Evolutionary conservation across 2,797 vertebrate species (phyloP), one percentile per base, ranked within the genome.

Genomic region (Halcyon leucocephala): DNA sequence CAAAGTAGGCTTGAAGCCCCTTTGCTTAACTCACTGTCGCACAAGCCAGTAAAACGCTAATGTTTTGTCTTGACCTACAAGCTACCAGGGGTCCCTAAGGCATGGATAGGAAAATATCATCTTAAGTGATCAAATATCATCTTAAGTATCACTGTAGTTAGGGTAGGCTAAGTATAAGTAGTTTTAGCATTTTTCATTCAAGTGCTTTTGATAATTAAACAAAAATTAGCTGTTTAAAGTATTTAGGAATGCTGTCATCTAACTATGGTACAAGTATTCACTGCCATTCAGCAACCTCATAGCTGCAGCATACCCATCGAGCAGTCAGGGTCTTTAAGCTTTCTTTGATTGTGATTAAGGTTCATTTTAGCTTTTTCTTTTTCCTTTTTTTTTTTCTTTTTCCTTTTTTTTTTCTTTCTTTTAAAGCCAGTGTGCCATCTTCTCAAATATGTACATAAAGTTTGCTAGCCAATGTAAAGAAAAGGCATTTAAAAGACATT

Each of bases 1-100:
- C 99, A 98, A 99, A 99, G 98, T 96, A 98, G 98, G 99, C 98
- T 99, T 98, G 98, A 98, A 98, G 98, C 98, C 98, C 98, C 95
- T 98, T 98, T 98, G 98, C 97, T 98, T 97, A 85, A 48, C 58
- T 90, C 91, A n/a, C 96, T 96, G 64, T 95, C 73, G 96, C 90
- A 82, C 69, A 10, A 61, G 55, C 33, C 89, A 70, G 55, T 85
- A 21, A 55, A 55, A 25, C 48, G 74, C 80, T 76, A 19, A 31
- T 85, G 71, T 41, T 76, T 88, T 70, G 83, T 80, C 80, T 35
- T 39, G 62, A 77, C 41, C 74, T 84, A 1, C 77, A 21, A 57
- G 69, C n/a, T 54, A 26, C 20, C 77, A 76, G 82, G 77, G 42
- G 57, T 57, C 46, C 90, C 79, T 20, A 12, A 64, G 72, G 91